A percentile compares a stretch with the other conserved stretches of the same genome.
phyloP scores from a whole-genome alignment of 2,113 vertebrate species.

The Hoplias malabaricus region DNA sequence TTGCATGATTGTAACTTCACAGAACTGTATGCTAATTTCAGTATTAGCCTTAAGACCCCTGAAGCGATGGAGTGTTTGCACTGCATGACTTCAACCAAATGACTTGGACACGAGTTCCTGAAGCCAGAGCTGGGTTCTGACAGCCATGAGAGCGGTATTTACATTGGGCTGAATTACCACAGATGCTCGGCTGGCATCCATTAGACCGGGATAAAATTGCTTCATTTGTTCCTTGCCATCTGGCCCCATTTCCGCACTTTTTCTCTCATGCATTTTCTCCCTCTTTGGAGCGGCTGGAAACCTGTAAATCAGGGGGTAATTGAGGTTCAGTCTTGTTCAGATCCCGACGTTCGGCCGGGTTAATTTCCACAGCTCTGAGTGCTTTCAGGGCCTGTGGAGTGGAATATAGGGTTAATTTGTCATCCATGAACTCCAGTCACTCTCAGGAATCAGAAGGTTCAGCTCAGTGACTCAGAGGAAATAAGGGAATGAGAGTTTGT shows the following conservation, averaged over 20 bases:
- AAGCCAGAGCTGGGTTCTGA: slow-evolving; percentile 34
- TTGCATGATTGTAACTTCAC: too few species aligned
- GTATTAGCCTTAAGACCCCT: slow-evolving; percentile 7
- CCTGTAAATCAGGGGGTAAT: slow-evolving; percentile 39
- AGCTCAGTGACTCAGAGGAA: not conserved
- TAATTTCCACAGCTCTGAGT: slow-evolving; percentile 2
- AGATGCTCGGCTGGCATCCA: slow-evolving; percentile 49
- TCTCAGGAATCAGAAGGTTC: not conserved
- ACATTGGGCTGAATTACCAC: slow-evolving; percentile 53
- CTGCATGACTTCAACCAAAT: slow-evolving; percentile 17
- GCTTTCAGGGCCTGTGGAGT: not conserved
- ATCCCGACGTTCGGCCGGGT: slow-evolving; percentile 15
- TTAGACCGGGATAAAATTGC: slow-evolving; percentile 50
- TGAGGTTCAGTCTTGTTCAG: slow-evolving; percentile 19
- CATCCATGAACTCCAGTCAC: not conserved
- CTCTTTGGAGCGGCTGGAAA: slow-evolving; percentile 1
- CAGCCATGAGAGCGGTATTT: slow-evolving; percentile 51
- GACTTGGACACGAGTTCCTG: slow-evolving; percentile 33
- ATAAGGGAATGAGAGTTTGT: not conserved
- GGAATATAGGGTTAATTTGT: slow-evolving; percentile 30
- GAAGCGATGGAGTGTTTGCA: slow-evolving; percentile 3
- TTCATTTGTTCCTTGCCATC: slow-evolving; percentile 59
- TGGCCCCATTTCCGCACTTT: slow-evolving; percentile 38
- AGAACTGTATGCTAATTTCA: too few species aligned
- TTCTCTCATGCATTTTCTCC: slow-evolving; percentile 32